Evolutionary conservation across 1,140 invertebrate species (phyloP).

Genomic region (Heliconius hermathena): DNA sequence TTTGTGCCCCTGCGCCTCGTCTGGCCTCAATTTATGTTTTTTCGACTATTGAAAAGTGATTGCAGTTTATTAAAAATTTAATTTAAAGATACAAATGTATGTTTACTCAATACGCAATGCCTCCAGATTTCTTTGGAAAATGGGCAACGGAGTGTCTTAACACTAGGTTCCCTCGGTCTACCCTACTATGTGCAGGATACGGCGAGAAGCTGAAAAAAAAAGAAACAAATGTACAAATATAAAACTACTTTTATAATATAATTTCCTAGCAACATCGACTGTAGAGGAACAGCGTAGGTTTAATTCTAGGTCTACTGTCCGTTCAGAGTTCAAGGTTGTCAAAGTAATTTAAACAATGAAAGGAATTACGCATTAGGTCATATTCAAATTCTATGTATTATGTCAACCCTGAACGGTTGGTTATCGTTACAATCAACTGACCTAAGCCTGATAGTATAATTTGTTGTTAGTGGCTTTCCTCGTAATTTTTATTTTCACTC

Average conservation of each 20-base stretch:
- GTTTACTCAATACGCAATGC: too few relatives aligned
- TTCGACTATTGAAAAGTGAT: too few relatives aligned
- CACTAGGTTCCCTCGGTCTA: too few relatives aligned
- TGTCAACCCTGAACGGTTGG: slow-evolving; percentile 19
- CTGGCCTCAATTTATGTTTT: too few relatives aligned
- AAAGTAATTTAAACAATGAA: slow-evolving; percentile 43
- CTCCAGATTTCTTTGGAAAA: too few relatives aligned
- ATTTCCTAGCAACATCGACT: slow-evolving; percentile 20
- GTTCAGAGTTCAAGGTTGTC: slow-evolving; percentile 35
- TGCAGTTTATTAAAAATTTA: too few relatives aligned
- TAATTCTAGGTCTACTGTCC: neutral
- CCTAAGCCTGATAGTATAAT: neutral
- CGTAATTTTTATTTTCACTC: neutral
- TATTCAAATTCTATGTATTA: slow-evolving; percentile 38
- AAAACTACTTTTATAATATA: neutral
- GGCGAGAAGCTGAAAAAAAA: too few relatives aligned
- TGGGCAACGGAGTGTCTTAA: too few relatives aligned
- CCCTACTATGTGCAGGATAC: too few relatives aligned
- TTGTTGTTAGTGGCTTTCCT: neutral
- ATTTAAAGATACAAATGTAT: too few relatives aligned
- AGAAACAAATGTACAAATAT: too few relatives aligned
- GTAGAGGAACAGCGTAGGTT: slow-evolving; percentile 16
- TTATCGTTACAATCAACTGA: slow-evolving; percentile 26
- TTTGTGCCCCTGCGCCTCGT: too few relatives aligned
- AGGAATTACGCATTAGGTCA: slow-evolving; percentile 45